A percentile compares a stretch with the other conserved stretches of the same genome.
phyloP scores from a whole-genome alignment of 2,113 vertebrate genomes.

The Macroglossus sobrinus region DNA sequence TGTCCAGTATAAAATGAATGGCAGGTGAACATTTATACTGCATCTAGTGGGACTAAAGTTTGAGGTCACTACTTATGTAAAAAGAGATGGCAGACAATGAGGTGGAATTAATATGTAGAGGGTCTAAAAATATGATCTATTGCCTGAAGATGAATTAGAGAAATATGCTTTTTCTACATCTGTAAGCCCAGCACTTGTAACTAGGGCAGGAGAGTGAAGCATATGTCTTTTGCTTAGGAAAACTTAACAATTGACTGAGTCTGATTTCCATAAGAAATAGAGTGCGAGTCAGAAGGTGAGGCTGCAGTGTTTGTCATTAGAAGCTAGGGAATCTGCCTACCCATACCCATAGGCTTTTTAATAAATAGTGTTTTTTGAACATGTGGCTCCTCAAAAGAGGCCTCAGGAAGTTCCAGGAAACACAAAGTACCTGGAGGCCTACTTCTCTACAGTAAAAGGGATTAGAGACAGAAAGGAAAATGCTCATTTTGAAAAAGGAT shows the following conservation, averaged over 20 bases:
- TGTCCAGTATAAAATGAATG: not conserved
- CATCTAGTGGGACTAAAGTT: not conserved
- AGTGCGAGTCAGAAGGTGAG: not conserved
- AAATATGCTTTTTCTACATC: not conserved
- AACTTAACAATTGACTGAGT: not conserved
- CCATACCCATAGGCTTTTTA: not conserved
- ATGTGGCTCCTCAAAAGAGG: not conserved
- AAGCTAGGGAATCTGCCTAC: not conserved
- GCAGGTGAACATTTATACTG: not conserved
- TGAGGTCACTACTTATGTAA: not conserved
- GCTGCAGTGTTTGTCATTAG: not conserved
- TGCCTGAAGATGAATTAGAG: not conserved
- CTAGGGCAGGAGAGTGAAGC: not conserved
- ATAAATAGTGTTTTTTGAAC: not conserved
- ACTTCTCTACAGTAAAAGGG: not conserved
- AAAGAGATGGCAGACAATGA: not conserved
- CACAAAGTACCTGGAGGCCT: not conserved
- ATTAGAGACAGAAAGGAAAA: not conserved
- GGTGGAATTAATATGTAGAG: not conserved
- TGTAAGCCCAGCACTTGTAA: not conserved
- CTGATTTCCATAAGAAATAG: not conserved
- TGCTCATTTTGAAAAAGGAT: not conserved
- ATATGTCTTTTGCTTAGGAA: not conserved
- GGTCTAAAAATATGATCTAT: not conserved
- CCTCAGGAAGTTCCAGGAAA: not conserved